These are phyloP conservation scores for Mormyrus hasselquistii DNA, from an alignment of 2,797 vertebrate genomes.

Conservation along the genomic window DNA sequence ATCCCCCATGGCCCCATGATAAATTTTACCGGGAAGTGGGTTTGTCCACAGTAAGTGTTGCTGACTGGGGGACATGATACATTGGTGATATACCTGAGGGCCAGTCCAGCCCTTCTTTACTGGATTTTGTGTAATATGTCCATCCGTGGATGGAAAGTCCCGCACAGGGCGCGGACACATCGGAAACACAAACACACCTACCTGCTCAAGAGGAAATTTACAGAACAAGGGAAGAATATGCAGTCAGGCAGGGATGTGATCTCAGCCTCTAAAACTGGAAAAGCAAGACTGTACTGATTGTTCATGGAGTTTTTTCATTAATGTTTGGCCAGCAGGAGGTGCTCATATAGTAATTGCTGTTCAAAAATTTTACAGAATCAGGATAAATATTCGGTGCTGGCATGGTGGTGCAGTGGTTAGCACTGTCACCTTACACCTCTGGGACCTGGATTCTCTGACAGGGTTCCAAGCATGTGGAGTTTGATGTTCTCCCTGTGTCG, in stretches of 20 bases:
- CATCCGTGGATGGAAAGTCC: background rate
- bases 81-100: background rate
- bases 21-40: background rate
- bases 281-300: background rate
- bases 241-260: background rate
- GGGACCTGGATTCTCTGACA: background rate
- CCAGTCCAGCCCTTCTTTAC: background rate
- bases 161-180: background rate
- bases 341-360: background rate
- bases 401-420: background rate
- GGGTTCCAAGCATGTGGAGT: background rate
- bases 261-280: background rate
- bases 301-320: background rate
- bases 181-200: background rate
- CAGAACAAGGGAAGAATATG: background rate
- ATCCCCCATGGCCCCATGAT: background rate
- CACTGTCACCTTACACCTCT: background rate
- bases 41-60: background rate
- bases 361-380: background rate
- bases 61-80: background rate
- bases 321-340: background rate
- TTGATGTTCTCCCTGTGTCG: background rate
- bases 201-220: background rate
- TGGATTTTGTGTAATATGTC: background rate
- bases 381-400: background rate